These are phyloP conservation scores for Ethmia dodecea DNA, from an alignment of 2,888 invertebrate genomes.

Conservation along the genomic window DNA sequence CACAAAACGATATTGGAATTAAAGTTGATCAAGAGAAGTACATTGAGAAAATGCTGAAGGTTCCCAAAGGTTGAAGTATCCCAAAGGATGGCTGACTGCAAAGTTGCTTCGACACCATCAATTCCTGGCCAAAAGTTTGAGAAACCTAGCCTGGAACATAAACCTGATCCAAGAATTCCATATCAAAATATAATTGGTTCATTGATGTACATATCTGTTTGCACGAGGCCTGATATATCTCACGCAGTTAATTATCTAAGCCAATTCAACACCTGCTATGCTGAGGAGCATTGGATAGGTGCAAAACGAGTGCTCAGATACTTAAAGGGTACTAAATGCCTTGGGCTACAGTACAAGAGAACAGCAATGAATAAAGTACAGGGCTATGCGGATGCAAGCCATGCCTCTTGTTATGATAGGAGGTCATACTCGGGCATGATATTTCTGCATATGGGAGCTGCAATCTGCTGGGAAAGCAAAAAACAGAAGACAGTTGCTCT, in stretches of 20 bases:
- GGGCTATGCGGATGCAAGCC: not conserved
- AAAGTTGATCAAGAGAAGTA: not conserved
- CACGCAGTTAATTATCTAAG: not conserved
- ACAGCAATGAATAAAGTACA: too few relatives aligned
- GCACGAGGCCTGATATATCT: constrained; percentile 1
- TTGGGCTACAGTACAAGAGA: not conserved
- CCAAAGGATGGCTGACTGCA: not conserved
- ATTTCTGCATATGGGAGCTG: not conserved
- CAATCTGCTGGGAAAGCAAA: not conserved
- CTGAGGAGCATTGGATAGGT: not conserved
- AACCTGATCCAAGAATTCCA: not conserved
- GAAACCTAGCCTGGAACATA: not conserved
- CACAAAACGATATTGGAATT: not conserved
- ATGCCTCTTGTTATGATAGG: not conserved
- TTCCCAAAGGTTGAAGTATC: too few relatives aligned
- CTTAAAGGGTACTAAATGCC: not conserved
- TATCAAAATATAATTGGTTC: not conserved
- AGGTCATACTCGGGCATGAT: not conserved
- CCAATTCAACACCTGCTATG: constrained; percentile 1
- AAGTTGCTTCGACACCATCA: not conserved
- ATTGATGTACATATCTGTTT: constrained; percentile 1
- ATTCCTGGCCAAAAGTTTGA: not conserved
- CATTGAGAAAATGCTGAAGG: not conserved
- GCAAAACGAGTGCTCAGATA: not conserved
- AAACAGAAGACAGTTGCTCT: constrained; percentile 1